These are phyloP conservation scores for Hipposideros armiger DNA, from an alignment of 2,113 vertebrate species.

Conservation along the genomic window DNA sequence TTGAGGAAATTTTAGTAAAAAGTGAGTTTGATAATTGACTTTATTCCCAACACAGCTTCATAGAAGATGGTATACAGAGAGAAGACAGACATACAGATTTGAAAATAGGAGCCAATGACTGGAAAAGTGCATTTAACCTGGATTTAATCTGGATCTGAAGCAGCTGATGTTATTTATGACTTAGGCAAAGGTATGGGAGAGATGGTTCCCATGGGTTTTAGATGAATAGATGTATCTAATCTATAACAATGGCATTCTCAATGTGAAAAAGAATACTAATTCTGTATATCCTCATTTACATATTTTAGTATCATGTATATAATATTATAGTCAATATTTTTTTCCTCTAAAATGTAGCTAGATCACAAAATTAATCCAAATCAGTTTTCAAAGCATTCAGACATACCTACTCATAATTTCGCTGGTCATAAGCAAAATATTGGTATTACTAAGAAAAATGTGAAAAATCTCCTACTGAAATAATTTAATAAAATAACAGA, in stretches of 20 bases:
- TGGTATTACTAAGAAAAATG: conserved; percentile 21
- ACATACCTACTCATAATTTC: conserved; percentile 61
- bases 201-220: background rate
- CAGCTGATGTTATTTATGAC: background rate
- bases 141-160: background rate
- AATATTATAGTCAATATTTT: conserved; percentile 2
- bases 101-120: background rate
- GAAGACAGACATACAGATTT: background rate
- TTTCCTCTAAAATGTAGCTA: background rate
- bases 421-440: conserved; percentile 51
- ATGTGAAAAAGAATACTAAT: conserved; percentile 19
- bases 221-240: background rate
- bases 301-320: conserved; percentile 5
- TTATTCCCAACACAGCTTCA: conserved; percentile 38
- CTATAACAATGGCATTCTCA: background rate
- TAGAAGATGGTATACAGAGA: background rate
- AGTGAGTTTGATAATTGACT: conserved; percentile 30
- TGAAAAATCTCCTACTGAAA: conserved; percentile 40
- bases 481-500: conserved; percentile 61
- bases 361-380: background rate
- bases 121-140: background rate
- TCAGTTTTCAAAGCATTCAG: conserved; percentile 64
- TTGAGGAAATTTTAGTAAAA: background rate
- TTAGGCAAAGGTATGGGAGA: background rate
- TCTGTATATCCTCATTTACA: background rate